Evolutionary conservation across 2,113 vertebrate genomes (phyloP).

Genomic region (Desmodus rotundus): DNA sequence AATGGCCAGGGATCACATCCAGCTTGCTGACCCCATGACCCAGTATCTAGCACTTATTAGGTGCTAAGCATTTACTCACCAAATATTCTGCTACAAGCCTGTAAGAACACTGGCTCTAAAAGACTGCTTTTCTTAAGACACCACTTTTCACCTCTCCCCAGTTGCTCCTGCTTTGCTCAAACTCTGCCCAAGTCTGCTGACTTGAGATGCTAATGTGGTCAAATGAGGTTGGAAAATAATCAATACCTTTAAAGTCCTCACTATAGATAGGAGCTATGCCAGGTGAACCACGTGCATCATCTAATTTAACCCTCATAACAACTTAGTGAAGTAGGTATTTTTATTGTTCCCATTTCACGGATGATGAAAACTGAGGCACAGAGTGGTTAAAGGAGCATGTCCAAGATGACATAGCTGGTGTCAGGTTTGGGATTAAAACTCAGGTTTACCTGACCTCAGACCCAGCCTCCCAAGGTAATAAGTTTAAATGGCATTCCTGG

Average conservation of each 20-base stretch:
- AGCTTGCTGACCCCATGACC: neutral
- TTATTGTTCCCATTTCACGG: neutral
- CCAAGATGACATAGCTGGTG: neutral
- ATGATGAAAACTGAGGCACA: neutral
- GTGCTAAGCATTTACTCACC: neutral
- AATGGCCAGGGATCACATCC: neutral
- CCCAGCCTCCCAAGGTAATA: neutral
- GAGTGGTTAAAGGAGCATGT: neutral
- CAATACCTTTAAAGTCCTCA: neutral
- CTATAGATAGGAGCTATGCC: fast-evolving
- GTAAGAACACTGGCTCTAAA: neutral
- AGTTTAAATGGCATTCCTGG: neutral
- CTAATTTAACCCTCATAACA: too few species aligned
- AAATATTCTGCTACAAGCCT: neutral
- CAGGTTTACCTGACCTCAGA: neutral
- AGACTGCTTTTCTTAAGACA: neutral
- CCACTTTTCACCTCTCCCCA: neutral
- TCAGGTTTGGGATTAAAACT: neutral
- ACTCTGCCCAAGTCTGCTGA: neutral
- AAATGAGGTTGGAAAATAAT: neutral
- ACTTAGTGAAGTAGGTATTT: neutral
- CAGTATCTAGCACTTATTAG: neutral
- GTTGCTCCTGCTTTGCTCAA: neutral
- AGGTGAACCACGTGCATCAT: fast-evolving
- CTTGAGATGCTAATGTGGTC: neutral